These are phyloP conservation scores for Prenolepis imparis DNA, from an alignment of 2,888 invertebrate species.

Conservation along the genomic window DNA sequence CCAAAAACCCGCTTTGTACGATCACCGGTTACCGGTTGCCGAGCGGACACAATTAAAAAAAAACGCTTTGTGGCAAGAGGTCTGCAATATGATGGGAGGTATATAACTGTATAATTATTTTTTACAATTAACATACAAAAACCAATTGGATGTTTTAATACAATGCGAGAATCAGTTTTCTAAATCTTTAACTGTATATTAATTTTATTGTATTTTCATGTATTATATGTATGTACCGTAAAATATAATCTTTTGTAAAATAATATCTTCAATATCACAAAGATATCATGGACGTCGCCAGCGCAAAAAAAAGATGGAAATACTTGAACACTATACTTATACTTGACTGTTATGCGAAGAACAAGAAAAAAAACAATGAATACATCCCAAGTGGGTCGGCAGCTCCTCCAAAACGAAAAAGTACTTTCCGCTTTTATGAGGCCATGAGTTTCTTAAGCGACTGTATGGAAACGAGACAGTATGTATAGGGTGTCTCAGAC, in stretches of 20 bases:
- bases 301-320: not conserved
- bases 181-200: not conserved
- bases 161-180: not conserved
- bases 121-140: not conserved
- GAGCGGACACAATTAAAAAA: conserved; percentile 1
- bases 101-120: conserved; percentile 4
- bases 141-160: too few species aligned
- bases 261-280: not conserved
- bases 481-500: too few species aligned
- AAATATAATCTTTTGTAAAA: not conserved
- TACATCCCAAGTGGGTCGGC: conserved; percentile 14
- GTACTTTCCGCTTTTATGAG: conserved; percentile 12
- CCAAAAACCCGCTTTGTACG: not conserved
- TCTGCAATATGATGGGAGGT: conserved; percentile 22
- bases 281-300: not conserved
- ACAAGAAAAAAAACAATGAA: not conserved
- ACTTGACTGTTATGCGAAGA: not conserved
- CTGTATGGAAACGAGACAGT: not conserved
- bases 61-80: conserved; percentile 1
- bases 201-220: not conserved
- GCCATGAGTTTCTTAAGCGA: conserved; percentile 14
- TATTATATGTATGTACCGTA: not conserved
- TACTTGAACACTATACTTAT: too few species aligned
- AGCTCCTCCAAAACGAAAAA: conserved; percentile 3
- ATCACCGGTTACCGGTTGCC: not conserved